Evolutionary conservation across 2,113 vertebrate species (phyloP), one percentile per base, ranked within the genome.

Genomic region (Platysternon megacephalum): DNA sequence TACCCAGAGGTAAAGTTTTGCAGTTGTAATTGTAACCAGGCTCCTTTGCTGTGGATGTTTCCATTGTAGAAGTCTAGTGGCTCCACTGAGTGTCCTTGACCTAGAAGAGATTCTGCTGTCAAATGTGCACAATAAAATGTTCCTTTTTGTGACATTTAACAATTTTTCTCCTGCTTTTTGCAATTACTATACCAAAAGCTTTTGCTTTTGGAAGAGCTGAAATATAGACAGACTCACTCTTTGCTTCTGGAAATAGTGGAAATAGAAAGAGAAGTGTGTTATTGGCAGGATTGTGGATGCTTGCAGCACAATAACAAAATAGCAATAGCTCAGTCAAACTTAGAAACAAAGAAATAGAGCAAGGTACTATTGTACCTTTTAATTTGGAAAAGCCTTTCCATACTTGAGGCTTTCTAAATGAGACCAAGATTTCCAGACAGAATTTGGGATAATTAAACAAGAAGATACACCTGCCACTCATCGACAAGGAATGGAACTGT

Each of bases 1-100:
- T 93, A 99, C 99, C 79, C 99, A 99, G 97, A 99, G 99, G 99
- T 99, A 98, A 98, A 94, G 83, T 56, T 11, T 17, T 91, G 19
- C 85, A 79, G 78, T 97, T 93, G 29, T 94, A 61, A 51, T 49
- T 58, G 65, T 79, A 93, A 79, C 79, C 39, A 29, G 29, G 14
- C 28, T 4, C 87, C 52, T 68, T 19, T 44, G 76, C 32, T 49
- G 21, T 35, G 8, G 28, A 84, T 90, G 1, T 89, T 89, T 84
- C 84, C 19, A 29, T 2, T 84, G 17, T 48, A 89, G 35, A 85
- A 12, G 3, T 89, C 76, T 72, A 83, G 28, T 24, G 42, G 22
- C 58, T 91, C 91, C 79, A 32, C 4, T 82, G n/a, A 91, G 85
- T 82, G 86, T 29, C 28, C 79, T 92, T 58, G 11, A 72, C 53